A percentile compares a stretch with the other conserved stretches of the same genome.
Evolutionary conservation across 2,113 vertebrate species (phyloP).

Genomic region (Chaetops frenatus): DNA sequence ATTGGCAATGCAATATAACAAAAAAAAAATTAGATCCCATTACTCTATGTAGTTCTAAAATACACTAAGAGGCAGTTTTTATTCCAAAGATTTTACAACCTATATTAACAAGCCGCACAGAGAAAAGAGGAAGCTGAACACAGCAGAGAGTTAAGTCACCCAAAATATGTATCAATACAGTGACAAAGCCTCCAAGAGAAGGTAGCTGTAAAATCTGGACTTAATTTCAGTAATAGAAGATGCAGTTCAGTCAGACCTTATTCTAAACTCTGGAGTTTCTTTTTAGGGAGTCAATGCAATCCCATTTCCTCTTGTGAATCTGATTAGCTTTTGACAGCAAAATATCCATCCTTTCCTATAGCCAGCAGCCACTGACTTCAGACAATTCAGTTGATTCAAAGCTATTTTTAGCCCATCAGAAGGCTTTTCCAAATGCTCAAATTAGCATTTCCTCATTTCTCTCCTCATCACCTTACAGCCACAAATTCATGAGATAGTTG

Average conservation of each 20-base stretch:
- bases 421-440: neutral
- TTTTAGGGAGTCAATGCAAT: neutral
- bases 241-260: neutral
- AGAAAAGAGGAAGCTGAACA: neutral
- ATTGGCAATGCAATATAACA: neutral
- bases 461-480: neutral
- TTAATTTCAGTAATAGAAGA: neutral
- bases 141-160: neutral
- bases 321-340: neutral
- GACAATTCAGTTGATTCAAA: neutral
- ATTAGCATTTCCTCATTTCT: neutral
- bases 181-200: neutral
- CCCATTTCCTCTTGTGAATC: neutral
- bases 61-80: neutral
- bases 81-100: neutral
- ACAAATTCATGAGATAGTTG: neutral
- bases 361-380: neutral
- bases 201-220: neutral
- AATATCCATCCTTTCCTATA: neutral
- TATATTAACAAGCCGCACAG: neutral
- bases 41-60: neutral
- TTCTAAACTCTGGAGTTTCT: neutral
- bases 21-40: neutral
- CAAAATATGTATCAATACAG: neutral
- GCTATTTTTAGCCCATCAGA: neutral